Base-by-base conservation (phyloP, 1,140 invertebrate species). In the Aphaenogaster rudis region DNA sequence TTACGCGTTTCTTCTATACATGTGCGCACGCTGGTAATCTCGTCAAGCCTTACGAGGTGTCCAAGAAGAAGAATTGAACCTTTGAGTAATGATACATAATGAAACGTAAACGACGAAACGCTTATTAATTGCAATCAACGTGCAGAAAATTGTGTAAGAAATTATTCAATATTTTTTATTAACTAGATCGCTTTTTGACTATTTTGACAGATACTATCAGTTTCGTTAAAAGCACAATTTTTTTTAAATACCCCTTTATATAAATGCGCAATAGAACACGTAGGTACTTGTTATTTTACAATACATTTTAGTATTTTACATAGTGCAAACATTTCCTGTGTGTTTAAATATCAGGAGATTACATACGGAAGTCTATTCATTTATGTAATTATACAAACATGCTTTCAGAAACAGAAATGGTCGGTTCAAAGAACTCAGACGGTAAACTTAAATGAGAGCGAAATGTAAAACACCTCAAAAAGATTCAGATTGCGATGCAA, bases 1-100 rank as follows among this genome's bases (percentile, higher is more conserved):
- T 88, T 87, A 88, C 72, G 66, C 57, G 59, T 63, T 63, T 54
- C 66, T 50, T 72, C 39, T 48, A 21, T 84, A 13, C 39, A 4
- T 21, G n/a, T 48, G 50, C 6, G 50, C 9, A 61, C 8, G 13
- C 50, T 45, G 28, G 54, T 63, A 63, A 57, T 67, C 52, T 66
- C 28, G 11, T 45, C 50, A 13, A 52, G 21, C 59, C 39, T n/a
- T 66, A 84, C 54, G 42, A 36, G 39, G 36, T 57, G 48, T 77
- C 33, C 36, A 9, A 57, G 21, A 59, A 79, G 28, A 88, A 71
- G 13, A 54, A 59, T 88, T 36, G 42, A 52, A 74, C 8, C 61
- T 66, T 33, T 48, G 28, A 63, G 15, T 33, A 36, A n/a, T 33
- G 28, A 57, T n/a, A 57, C 57, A 69, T 81, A 57, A 17, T 45